A percentile compares a stretch with the other conserved stretches of the same genome.
These are phyloP conservation scores for Drosophila nebulosa DNA, from an alignment of 1,140 invertebrate genomes.

Conservation along the genomic window DNA sequence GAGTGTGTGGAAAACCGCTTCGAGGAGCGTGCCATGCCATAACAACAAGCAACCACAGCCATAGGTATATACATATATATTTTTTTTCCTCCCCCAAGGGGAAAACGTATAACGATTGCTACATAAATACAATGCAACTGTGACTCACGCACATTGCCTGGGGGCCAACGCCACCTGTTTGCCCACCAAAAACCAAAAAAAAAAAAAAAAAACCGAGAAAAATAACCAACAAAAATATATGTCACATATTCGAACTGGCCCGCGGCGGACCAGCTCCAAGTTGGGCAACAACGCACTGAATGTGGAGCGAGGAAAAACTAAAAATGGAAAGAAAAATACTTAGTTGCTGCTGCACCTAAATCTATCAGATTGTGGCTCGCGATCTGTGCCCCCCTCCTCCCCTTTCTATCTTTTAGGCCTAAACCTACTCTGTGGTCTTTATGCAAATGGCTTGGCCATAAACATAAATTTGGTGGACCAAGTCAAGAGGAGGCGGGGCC, in stretches of 20 bases:
- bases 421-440: slow-evolving; percentile 53
- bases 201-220: slow-evolving; percentile 1
- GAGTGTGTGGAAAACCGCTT: not conserved
- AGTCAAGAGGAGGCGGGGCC: slow-evolving; percentile 7
- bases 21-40: slow-evolving; percentile 34
- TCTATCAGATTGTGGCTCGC: slow-evolving; percentile 4
- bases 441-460: slow-evolving; percentile 58
- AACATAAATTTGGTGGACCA: slow-evolving; percentile 42
- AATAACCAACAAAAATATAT: slow-evolving; percentile 12
- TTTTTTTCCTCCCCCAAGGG: slow-evolving; percentile 16
- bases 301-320: slow-evolving; percentile 40
- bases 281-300: slow-evolving; percentile 58
- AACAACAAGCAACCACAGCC: not conserved
- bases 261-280: not conserved
- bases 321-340: slow-evolving; percentile 55
- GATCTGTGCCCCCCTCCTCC: slow-evolving; percentile 5
- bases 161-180: slow-evolving; percentile 53
- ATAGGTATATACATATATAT: not conserved
- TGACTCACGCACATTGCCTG: slow-evolving; percentile 39
- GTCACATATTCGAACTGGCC: slow-evolving; percentile 43
- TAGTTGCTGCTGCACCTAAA: slow-evolving; percentile 47
- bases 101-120: slow-evolving; percentile 40
- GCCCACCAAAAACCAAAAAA: not conserved
- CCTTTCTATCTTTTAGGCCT: not conserved
- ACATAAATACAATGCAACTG: slow-evolving; percentile 5